Evolutionary conservation across 2,113 vertebrate species (phyloP).

Genomic region (Alethe castanea): DNA sequence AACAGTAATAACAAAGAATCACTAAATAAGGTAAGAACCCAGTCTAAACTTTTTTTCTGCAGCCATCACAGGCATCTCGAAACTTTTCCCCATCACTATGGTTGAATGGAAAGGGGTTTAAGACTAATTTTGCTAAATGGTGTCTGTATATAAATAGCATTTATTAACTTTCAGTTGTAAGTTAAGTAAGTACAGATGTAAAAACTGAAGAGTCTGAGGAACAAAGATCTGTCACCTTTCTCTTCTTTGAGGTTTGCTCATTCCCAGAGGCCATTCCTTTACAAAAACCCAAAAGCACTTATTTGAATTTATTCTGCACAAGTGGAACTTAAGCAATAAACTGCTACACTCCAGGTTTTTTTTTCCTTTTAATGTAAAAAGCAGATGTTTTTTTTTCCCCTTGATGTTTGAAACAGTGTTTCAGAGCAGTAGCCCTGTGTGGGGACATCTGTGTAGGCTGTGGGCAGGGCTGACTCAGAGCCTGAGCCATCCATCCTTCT

Average conservation of each 20-base stretch:
- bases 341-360: background rate
- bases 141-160: background rate
- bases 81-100: background rate
- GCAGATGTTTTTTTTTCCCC: background rate
- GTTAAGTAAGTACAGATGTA: background rate
- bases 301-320: background rate
- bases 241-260: background rate
- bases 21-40: conserved; percentile 56
- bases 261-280: background rate
- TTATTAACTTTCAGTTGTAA: background rate
- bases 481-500: background rate
- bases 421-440: background rate
- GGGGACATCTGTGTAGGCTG: background rate
- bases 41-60: background rate
- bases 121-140: background rate
- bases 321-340: background rate
- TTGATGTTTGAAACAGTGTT: background rate
- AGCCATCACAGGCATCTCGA: background rate
- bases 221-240: background rate
- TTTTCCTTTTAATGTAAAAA: background rate
- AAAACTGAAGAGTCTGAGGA: background rate
- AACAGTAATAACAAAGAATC: conserved; percentile 35
- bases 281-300: background rate
- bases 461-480: background rate
- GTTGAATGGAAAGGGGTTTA: background rate